Evolutionary conservation across 2,113 vertebrate species (phyloP), one percentile per base, ranked within the genome.

Genomic region (Poeciliopsis turrubarensis): DNA sequence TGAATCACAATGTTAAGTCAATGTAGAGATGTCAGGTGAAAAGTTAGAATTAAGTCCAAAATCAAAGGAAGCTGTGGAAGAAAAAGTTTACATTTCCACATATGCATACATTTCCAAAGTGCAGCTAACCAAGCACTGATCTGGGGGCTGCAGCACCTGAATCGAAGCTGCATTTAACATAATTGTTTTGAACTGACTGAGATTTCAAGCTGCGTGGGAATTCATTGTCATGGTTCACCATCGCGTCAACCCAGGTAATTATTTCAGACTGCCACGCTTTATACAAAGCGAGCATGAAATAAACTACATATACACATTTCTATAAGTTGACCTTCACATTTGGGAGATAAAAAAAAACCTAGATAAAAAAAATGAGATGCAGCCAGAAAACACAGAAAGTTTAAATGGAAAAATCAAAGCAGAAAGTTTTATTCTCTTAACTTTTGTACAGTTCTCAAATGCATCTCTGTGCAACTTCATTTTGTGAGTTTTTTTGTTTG

Each of bases 311-410:
- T 66, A 70, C 29, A 77, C 61, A 86, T 74, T 74, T 75, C 61
- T 81, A 34, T 41, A 70, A 83, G 83, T 90, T 76, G 75, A 85
- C 79, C 87, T 69, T 54, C 72, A 79, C 74, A 69, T 67, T 79
- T 65, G 54, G 65, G 11, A 10, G 14, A 73, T 29, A 69, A 39
- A 26, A 27, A 65, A 37, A 37, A 9, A 37, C 2, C 47, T 70
- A 15, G 1, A 76, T 29, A 12, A 41, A 60, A 60, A 85, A 60
- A 85, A 73, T 79, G 68, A 72, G 6, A 80, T 75, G 60, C 31
- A 73, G 61, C 11, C 44, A 75, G 29, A 27, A 12, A 5, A 47
- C 15, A 60, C 79, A 60, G 66, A 75, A 61, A 26, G 17, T 65
- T 70, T 69, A 77, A 73, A 68, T 61, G 30, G 19, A 19, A 75